Percentiles rank a stretch among this genome's conserved stretches.
Conservation (phyloP, 2,113 vertebrate genomes). For the Oriolus oriolus region DNA sequence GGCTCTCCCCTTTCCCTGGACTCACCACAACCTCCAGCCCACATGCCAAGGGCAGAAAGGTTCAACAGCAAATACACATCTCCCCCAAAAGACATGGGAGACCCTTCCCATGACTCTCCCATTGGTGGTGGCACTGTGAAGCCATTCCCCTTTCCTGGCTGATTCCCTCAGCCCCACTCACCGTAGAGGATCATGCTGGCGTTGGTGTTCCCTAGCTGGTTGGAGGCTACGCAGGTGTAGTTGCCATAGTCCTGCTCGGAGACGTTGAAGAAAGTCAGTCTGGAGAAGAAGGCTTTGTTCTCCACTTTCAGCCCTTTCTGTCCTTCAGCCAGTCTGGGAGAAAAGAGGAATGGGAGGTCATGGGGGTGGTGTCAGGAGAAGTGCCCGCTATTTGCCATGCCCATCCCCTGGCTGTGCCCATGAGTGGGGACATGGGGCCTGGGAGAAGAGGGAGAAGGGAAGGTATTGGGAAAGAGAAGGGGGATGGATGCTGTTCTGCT, state of each 20-base stretch:
- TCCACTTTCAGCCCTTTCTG: conserved; percentile 89
- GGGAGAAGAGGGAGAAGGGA: not conserved
- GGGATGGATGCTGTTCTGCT: not conserved
- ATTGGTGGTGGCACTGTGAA: fast-evolving
- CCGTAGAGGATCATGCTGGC: conserved; percentile 91
- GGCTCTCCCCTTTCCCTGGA: not conserved
- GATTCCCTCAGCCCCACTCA: conserved; percentile 64
- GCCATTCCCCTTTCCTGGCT: not conserved
- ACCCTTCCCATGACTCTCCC: fast-evolving
- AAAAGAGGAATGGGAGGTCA: not conserved
- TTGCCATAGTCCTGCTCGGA: conserved; percentile 93
- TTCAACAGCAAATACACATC: not conserved
- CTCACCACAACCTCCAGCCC: not conserved
- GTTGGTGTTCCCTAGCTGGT: conserved; percentile 90
- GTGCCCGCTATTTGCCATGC: fast-evolving
- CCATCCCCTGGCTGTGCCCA: not conserved
- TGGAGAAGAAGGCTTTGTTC: conserved; percentile 83
- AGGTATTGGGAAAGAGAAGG: not conserved
- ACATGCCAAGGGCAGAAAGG: fast-evolving
- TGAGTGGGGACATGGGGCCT: fast-evolving
- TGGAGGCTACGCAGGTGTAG: conserved; percentile 93
- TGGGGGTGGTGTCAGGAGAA: not conserved
- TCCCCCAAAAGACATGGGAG: not conserved
- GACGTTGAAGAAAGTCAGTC: conserved; percentile 93
- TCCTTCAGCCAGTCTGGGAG: conserved; percentile 81